Percentiles rank a stretch among this genome's conserved stretches.
Evolutionary conservation across 2,797 vertebrate species (phyloP).

Genomic region (Helicolenus hilgendorfi): DNA sequence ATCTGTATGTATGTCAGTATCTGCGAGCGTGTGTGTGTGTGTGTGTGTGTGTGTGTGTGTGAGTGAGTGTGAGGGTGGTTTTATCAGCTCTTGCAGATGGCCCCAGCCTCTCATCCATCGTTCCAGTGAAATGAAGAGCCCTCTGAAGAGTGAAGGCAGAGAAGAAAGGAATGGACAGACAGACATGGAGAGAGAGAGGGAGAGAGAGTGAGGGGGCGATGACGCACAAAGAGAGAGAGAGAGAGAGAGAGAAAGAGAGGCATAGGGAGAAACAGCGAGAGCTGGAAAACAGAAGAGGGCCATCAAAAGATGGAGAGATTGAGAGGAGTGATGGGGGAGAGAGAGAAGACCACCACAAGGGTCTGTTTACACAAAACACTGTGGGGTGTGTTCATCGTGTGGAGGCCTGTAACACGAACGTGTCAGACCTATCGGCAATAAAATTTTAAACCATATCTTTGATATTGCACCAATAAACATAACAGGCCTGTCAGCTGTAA

Average conservation of each 20-base stretch:
- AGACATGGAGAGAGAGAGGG: constrained; percentile 10
- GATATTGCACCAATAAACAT: constrained; percentile 25
- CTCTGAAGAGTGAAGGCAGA: constrained; percentile 77
- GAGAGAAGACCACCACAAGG: constrained; percentile 34
- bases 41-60: neutral
- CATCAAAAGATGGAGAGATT: constrained; percentile 50
- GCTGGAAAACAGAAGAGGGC: constrained; percentile 15
- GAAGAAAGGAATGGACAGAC: constrained; percentile 71
- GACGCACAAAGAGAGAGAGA: neutral
- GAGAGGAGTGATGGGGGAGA: constrained; percentile 12
- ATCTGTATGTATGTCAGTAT: constrained; percentile 47
- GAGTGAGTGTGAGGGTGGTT: constrained; percentile 47
- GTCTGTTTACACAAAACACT: constrained; percentile 40
- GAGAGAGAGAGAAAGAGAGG: neutral
- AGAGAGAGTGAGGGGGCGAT: constrained; percentile 37
- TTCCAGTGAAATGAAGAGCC: constrained; percentile 83
- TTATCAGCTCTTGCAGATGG: constrained; percentile 86
- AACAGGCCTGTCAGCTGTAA: constrained; percentile 9
- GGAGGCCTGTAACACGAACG: neutral
- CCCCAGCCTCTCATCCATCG: constrained; percentile 79
- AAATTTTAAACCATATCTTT: constrained; percentile 4
- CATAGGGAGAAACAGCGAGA: neutral
- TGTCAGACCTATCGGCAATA: neutral
- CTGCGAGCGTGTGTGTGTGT: neutral
- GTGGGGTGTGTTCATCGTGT: constrained; percentile 24